Percentiles rank a stretch among this genome's conserved stretches.
Conservation (phyloP, 2,113 vertebrate genomes). For the Rattus norvegicus region GRCr8 NC_086032.1:69341001-69341500, state of each 20-base stretch:
- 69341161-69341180: background rate
- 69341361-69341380: background rate
- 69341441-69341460: conserved; percentile 27
- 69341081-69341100: background rate
- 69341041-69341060: background rate
- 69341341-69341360: background rate
- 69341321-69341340: background rate
- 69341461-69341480: conserved; percentile 19
- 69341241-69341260: background rate
- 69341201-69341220: background rate
- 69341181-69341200: background rate
- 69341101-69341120: background rate
- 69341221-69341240: background rate
- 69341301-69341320: background rate
- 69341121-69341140: background rate
- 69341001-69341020: background rate
- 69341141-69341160: background rate
- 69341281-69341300: background rate
- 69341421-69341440: background rate
- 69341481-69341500: background rate
- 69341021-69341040: background rate
- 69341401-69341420: background rate
- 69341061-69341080: background rate
- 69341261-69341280: background rate
- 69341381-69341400: background rate